phyloP scores from a whole-genome alignment of 2,888 invertebrate species.

The Micropterix aruncella region DNA sequence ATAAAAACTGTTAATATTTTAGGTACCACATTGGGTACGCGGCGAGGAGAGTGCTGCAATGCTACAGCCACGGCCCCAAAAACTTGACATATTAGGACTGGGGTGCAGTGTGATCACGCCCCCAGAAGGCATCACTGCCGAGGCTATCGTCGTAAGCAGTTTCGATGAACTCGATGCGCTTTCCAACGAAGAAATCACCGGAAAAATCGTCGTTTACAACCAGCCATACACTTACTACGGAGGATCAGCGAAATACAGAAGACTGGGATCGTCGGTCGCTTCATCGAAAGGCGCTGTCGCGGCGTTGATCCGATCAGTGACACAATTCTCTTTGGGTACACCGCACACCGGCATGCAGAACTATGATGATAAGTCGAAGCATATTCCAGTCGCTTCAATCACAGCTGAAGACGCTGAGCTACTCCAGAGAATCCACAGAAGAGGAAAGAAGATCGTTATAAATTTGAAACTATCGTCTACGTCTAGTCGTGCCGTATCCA shows the following conservation, averaged over 20 bases:
- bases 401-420: conserved; percentile 54
- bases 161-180: conserved; percentile 43
- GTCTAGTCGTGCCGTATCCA: conserved; percentile 31
- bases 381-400: conserved; percentile 49
- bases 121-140: conserved; percentile 43
- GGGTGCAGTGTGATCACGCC: conserved; percentile 49
- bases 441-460: conserved; percentile 21
- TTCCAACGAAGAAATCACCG: conserved; percentile 23
- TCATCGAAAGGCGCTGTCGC: conserved; percentile 51
- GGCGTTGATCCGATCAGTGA: conserved; percentile 45
- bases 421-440: conserved; percentile 36
- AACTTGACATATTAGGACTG: conserved; percentile 43
- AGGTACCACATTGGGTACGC: conserved; percentile 20
- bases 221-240: conserved; percentile 7
- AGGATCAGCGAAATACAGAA: conserved; percentile 40
- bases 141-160: conserved; percentile 44
- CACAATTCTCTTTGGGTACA: conserved; percentile 49
- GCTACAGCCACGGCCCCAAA: conserved; percentile 35
- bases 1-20: conserved; percentile 2
- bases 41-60: conserved; percentile 45
- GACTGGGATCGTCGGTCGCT: conserved; percentile 40
- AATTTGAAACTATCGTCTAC: conserved; percentile 33
- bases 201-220: conserved; percentile 10
- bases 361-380: conserved; percentile 31
- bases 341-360: conserved; percentile 52